Percentiles rank a stretch among this genome's conserved stretches.
Evolutionary conservation across 1,140 invertebrate species (phyloP).

Genomic region (Heliothis subflexa): DNA sequence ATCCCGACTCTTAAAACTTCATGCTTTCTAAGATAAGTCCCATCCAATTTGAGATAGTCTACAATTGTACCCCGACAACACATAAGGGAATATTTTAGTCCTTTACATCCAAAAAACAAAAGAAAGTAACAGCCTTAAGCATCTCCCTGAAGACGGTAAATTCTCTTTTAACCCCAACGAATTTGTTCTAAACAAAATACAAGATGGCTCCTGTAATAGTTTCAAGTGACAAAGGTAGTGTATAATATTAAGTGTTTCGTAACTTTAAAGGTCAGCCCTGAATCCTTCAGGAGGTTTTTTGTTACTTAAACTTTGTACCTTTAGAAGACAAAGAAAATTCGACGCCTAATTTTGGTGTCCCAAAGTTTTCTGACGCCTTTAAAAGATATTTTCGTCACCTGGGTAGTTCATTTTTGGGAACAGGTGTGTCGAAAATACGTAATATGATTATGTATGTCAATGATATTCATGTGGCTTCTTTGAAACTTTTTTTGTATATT

Average conservation of each 20-base stretch:
- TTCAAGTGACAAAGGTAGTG: not conserved
- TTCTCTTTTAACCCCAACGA: slow-evolving; percentile 1
- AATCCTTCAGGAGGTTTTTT: not conserved
- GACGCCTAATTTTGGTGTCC: not conserved
- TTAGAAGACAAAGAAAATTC: not conserved
- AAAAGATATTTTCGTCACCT: not conserved
- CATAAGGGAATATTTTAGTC: not conserved
- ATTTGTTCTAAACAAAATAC: slow-evolving; percentile 2
- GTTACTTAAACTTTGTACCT: not conserved
- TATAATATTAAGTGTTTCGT: not conserved
- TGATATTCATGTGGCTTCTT: not conserved
- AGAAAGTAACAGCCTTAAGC: not conserved
- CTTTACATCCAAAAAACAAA: not conserved
- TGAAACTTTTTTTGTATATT: not conserved
- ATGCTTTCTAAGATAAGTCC: not conserved
- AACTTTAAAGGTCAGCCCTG: not conserved
- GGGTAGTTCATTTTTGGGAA: not conserved
- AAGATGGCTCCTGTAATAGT: not conserved
- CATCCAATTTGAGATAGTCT: not conserved
- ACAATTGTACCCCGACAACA: not conserved
- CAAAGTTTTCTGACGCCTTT: not conserved
- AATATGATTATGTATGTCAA: too few relatives aligned
- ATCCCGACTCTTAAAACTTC: too few relatives aligned
- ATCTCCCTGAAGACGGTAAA: not conserved
- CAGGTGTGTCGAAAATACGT: too few relatives aligned